These are phyloP conservation scores for Drosophila arizonae DNA, from an alignment of 1,140 invertebrate species.

Conservation along the genomic window DNA sequence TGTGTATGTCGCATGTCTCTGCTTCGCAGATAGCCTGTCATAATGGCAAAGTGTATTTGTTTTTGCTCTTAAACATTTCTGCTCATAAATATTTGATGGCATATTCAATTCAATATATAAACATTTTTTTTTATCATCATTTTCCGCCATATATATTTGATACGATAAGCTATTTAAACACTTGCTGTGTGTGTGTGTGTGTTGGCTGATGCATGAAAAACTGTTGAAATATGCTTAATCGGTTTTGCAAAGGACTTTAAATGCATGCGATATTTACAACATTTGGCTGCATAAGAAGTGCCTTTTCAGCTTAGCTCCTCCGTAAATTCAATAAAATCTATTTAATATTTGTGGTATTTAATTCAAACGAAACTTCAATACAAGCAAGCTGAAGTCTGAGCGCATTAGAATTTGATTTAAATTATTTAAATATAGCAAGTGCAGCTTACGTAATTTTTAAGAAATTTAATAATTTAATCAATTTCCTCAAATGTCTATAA, in stretches of 20 bases:
- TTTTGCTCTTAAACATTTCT: too few relatives aligned
- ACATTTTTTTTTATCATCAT: conserved; percentile 9
- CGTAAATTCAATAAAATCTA: neutral
- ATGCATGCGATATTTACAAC: conserved; percentile 27
- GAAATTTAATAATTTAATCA: too few relatives aligned
- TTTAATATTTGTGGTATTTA: too few relatives aligned
- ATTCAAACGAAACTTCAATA: too few relatives aligned
- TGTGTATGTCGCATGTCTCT: conserved; percentile 6
- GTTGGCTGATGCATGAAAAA: conserved; percentile 41
- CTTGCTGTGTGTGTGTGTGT: neutral
- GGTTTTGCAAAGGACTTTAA: conserved; percentile 21
- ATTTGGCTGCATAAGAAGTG: conserved; percentile 10
- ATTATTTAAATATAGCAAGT: too few relatives aligned
- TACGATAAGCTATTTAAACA: conserved; percentile 54
- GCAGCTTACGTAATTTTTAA: too few relatives aligned
- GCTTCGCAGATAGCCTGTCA: too few relatives aligned
- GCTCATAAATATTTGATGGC: too few relatives aligned
- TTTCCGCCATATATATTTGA: conserved; percentile 43
- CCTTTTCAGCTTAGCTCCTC: neutral
- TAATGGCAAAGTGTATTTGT: too few relatives aligned
- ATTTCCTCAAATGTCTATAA: too few relatives aligned
- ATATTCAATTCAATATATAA: conserved; percentile 41
- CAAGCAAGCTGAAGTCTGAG: too few relatives aligned
- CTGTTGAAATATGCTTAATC: conserved; percentile 35
- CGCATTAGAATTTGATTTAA: too few relatives aligned